These are phyloP conservation scores for Callocephalon fimbriatum DNA, from an alignment of 2,113 vertebrate species.

Conservation along the genomic window DNA sequence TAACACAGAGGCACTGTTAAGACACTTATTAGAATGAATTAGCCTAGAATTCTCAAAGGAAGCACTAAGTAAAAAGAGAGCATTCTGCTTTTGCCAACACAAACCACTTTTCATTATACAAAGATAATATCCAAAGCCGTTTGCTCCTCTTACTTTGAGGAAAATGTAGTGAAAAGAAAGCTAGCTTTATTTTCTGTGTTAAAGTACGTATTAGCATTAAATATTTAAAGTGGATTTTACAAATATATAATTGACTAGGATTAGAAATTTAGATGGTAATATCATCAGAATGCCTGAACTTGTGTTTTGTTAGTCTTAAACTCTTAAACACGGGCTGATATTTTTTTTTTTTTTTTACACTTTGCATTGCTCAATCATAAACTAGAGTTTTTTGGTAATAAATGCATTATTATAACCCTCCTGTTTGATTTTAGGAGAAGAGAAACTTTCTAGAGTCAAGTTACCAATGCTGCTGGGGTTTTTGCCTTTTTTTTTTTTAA, in stretches of 20 bases:
- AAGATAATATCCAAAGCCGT: not conserved
- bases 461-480: fast-evolving
- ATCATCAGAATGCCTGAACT: not conserved
- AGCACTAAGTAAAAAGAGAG: not conserved
- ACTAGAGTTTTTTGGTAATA: not conserved
- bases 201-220: not conserved
- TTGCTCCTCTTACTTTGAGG: not conserved
- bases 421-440: not conserved
- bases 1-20: constrained; percentile 25
- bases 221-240: not conserved
- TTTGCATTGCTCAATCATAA: not conserved
- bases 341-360: fast-evolving
- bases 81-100: constrained; percentile 34
- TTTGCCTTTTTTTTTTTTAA: not conserved
- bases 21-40: constrained; percentile 16
- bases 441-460: not conserved
- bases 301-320: not conserved
- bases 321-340: not conserved
- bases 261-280: not conserved
- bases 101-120: constrained; percentile 36
- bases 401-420: not conserved
- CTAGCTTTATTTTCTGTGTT: not conserved
- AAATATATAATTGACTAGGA: not conserved
- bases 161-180: not conserved
- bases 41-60: not conserved